Evolutionary conservation across 2,797 vertebrate species (phyloP).

Genomic region (Scolopax rusticola): DNA sequence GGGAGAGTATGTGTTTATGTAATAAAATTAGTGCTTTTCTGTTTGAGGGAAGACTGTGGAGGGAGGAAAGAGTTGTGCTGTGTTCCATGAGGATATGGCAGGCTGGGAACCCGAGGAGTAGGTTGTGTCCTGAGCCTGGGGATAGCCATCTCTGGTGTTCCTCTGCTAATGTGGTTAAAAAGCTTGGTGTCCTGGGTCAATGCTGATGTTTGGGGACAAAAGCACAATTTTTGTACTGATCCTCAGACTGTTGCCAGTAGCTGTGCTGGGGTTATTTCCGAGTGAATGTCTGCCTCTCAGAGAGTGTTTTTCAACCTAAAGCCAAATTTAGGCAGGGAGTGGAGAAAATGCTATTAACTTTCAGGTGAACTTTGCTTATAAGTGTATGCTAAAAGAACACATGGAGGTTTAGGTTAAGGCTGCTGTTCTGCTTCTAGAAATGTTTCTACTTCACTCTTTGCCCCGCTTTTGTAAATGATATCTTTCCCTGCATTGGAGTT

Average conservation of each 20-base stretch:
- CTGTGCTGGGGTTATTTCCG: neutral
- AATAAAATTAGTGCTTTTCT: neutral
- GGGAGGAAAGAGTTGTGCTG: neutral
- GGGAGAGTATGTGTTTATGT: neutral
- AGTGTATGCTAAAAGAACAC: neutral
- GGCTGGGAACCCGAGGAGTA: neutral
- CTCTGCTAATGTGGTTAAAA: neutral
- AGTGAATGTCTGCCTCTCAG: neutral
- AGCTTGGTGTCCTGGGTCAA: neutral
- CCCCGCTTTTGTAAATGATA: neutral
- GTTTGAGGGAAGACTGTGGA: neutral
- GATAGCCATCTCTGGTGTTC: neutral
- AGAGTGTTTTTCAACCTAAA: neutral
- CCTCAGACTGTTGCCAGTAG: neutral
- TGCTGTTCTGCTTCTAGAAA: neutral
- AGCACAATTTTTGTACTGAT: neutral
- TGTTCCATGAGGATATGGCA: neutral
- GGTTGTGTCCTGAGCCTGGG: neutral
- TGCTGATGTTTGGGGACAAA: neutral
- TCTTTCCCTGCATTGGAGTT: neutral
- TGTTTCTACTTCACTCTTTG: neutral
- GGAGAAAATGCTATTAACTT: neutral
- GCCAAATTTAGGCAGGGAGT: neutral
- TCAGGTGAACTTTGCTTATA: neutral
- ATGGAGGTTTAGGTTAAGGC: neutral